Base-by-base conservation (phyloP, 2,113 vertebrate species). In the Muscicapa adusta region DNA sequence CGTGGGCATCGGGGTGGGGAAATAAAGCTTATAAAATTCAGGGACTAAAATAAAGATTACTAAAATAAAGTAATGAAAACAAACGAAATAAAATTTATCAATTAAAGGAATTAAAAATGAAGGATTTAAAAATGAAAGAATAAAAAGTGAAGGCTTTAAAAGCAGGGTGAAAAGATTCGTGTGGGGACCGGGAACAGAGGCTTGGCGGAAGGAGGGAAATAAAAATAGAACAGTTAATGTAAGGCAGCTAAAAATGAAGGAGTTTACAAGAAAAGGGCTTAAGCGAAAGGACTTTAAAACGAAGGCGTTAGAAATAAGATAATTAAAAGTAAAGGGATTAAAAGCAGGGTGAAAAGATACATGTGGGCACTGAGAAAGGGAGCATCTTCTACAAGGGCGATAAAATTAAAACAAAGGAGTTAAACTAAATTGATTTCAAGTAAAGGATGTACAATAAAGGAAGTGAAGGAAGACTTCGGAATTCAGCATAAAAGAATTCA, bases 1-100 rank as follows among this genome's bases (percentile, higher is more conserved):
- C 0, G 2, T 18, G 22, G 17, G 11, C 38, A 17, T 15, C 0
- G 1, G 3, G 4, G 3, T 14, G 17, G 22, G 5, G 48, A 33
- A 54, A 54, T 20, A 33, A 54, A 68, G 26, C 18, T 80, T 28
- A 38, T 67, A 19, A 70, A 34, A 51, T 34, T 20, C 42, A 47
- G 6, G 2, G 22, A 26, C 18, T 25, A 31, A 42, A 29, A 29
- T 5, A 61, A 82, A 71, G 25, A 12, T n/a, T 8, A 34, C 28
- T 38, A 26, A 57, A 67, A 36, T 18, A 17, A 62, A n/a, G 23
- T 12, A 8, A 42, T 42, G 33, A 29, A 34, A 54, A 47, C 14
- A 58, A 48, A 23, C 12, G 1, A 25, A 14, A 28, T 28, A 12
- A 51, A 42, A 20, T 12, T 3, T 42, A 18, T 15, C 12, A 45